Percentiles rank a stretch among this genome's conserved stretches.
Conservation (phyloP, 2,113 vertebrate species). For the Grallaria varia region DNA sequence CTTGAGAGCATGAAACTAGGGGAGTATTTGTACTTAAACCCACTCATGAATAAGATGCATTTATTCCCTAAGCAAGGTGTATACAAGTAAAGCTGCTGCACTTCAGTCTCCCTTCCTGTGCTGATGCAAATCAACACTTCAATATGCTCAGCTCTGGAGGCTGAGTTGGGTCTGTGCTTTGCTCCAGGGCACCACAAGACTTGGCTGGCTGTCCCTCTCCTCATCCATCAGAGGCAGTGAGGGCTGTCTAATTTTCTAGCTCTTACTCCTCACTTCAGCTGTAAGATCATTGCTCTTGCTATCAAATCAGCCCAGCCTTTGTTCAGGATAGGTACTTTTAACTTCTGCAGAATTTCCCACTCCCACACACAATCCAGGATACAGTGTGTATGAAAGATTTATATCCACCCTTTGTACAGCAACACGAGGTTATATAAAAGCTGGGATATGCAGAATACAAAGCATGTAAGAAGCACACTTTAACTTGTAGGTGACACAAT, state of each 20-base stretch:
- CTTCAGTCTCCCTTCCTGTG: background rate
- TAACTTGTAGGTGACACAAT: background rate
- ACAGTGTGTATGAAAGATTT: constrained; percentile 32
- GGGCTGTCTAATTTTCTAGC: background rate
- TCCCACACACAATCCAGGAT: background rate
- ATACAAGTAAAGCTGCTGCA: background rate
- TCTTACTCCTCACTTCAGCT: background rate
- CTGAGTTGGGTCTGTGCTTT: background rate
- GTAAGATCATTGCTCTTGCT: background rate
- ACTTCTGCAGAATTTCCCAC: constrained; percentile 15
- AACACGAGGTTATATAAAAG: constrained; percentile 19
- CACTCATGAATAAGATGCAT: background rate
- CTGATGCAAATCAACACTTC: background rate
- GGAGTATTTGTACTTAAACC: background rate
- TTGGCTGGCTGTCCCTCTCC: background rate
- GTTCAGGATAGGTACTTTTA: background rate
- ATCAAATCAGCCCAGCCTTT: background rate
- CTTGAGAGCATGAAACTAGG: background rate
- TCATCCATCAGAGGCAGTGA: rapidly evolving
- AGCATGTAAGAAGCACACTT: background rate
- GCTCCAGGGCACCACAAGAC: background rate
- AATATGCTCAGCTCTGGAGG: background rate
- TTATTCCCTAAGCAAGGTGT: background rate
- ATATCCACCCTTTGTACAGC: background rate
- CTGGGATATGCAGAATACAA: background rate